A percentile compares a stretch with the other conserved stretches of the same genome.
Conservation (phyloP, 2,113 vertebrate species). For the Triplophysa dalaica region DNA sequence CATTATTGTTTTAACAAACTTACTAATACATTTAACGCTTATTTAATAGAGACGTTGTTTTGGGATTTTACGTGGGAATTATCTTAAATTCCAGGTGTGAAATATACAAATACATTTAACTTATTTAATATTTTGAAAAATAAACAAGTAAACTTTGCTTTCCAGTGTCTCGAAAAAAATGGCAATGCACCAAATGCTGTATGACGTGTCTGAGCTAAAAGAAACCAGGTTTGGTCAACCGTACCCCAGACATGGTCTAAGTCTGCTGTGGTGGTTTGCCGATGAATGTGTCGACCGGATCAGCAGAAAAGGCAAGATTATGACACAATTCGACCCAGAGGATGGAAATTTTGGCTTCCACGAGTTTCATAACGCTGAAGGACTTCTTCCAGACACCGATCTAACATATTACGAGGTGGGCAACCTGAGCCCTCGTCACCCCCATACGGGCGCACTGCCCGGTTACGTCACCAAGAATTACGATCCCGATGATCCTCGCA, state of each 20-base stretch:
- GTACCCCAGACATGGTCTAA: conserved; percentile 50
- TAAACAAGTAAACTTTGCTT: neutral
- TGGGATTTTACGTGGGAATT: too few relatives aligned
- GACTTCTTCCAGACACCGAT: neutral
- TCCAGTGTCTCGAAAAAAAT: neutral
- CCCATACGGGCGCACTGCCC: neutral
- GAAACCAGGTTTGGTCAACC: conserved; percentile 32
- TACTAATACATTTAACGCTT: too few relatives aligned
- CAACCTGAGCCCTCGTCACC: neutral
- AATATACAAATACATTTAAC: too few relatives aligned
- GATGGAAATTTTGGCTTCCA: conserved; percentile 37
- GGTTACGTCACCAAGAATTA: neutral
- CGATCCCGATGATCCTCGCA: neutral
- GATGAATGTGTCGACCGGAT: conserved; percentile 27
- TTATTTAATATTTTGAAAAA: too few relatives aligned
- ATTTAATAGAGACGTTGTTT: too few relatives aligned
- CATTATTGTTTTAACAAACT: too few relatives aligned
- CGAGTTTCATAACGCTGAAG: conserved; percentile 25
- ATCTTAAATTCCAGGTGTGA: too few relatives aligned
- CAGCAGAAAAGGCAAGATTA: conserved; percentile 27
- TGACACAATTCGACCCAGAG: neutral
- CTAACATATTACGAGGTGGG: conserved; percentile 34
- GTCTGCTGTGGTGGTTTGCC: conserved; percentile 54
- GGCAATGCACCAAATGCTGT: neutral
- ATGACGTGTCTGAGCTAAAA: conserved; percentile 37